Evolutionary conservation across 2,888 invertebrate genomes (phyloP).

Genomic region (Psylliodes chrysocephalus): DNA sequence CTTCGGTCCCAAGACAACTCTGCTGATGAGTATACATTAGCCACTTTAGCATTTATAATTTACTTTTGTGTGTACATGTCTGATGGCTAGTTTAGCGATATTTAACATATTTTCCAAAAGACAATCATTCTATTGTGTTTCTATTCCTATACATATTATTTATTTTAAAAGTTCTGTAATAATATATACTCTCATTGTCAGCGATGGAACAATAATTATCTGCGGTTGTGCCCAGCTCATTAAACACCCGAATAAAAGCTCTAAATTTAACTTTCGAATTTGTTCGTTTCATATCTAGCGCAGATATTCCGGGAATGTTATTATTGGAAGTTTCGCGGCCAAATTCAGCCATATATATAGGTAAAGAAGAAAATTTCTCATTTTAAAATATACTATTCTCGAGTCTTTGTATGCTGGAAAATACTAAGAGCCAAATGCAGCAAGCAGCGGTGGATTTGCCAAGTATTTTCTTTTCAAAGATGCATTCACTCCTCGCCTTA

Average conservation of each 20-base stretch:
- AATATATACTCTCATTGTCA: too few species aligned
- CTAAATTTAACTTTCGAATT: conserved; percentile 9
- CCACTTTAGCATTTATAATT: too few species aligned
- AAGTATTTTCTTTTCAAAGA: conserved; percentile 22
- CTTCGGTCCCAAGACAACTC: too few species aligned
- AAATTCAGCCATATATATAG: conserved; percentile 14
- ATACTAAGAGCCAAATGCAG: conserved; percentile 23
- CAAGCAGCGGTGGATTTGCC: conserved; percentile 12
- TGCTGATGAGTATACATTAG: too few species aligned
- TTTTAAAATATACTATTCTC: conserved; percentile 24
- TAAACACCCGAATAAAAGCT: neutral
- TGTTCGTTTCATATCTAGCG: conserved; percentile 12
- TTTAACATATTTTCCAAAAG: too few species aligned
- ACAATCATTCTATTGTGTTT: too few species aligned
- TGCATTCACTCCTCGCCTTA: conserved; percentile 24
- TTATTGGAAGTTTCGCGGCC: conserved; percentile 24
- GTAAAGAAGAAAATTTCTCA: conserved; percentile 28
- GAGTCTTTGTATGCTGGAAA: conserved; percentile 14
- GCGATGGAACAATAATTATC: too few species aligned
- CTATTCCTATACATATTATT: too few species aligned
- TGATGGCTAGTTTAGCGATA: too few species aligned
- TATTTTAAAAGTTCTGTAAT: too few species aligned
- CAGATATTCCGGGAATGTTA: conserved; percentile 22
- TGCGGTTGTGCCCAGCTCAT: too few species aligned
- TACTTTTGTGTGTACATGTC: too few species aligned